Evolutionary conservation across 1,140 invertebrate species (phyloP).

Genomic region (Homarus americanus): DNA sequence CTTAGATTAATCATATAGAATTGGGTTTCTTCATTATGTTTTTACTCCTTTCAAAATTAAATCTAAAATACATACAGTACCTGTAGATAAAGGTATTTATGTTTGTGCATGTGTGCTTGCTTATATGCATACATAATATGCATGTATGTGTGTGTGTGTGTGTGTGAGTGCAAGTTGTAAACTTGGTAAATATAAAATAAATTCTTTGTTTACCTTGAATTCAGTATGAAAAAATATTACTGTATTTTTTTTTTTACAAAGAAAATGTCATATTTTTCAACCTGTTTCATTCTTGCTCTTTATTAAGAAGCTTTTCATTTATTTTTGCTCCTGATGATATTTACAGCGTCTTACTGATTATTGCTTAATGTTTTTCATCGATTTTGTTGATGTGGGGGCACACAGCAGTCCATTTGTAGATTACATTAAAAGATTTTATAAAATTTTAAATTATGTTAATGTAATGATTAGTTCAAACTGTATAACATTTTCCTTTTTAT

Average conservation of each 20-base stretch:
- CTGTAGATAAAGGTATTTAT: neutral
- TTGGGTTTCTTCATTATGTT: neutral
- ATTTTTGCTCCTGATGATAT: conserved; percentile 50
- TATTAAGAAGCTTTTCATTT: conserved; percentile 49
- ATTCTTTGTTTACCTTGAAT: too few relatives aligned
- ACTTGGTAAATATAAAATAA: neutral
- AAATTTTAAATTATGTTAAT: neutral
- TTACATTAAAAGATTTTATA: neutral
- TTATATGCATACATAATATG: neutral
- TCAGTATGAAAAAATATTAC: too few relatives aligned
- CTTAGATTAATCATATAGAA: neutral
- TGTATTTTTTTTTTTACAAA: conserved; percentile 32
- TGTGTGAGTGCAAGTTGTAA: neutral
- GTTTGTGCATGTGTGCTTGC: conserved; percentile 14
- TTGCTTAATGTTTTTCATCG: conserved; percentile 1
- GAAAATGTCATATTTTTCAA: neutral
- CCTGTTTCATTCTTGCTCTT: conserved; percentile 48
- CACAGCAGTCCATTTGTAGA: neutral
- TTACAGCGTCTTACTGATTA: conserved; percentile 58
- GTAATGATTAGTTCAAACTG: too few relatives aligned
- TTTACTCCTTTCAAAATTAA: neutral
- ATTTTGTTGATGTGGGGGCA: neutral
- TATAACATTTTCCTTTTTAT: neutral
- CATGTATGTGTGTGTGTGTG: conserved; percentile 19
- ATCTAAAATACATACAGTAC: too few relatives aligned